Percentiles rank a stretch among this genome's conserved stretches.
phyloP scores from a whole-genome alignment of 2,113 vertebrate genomes.

The Pipra filicauda region DNA sequence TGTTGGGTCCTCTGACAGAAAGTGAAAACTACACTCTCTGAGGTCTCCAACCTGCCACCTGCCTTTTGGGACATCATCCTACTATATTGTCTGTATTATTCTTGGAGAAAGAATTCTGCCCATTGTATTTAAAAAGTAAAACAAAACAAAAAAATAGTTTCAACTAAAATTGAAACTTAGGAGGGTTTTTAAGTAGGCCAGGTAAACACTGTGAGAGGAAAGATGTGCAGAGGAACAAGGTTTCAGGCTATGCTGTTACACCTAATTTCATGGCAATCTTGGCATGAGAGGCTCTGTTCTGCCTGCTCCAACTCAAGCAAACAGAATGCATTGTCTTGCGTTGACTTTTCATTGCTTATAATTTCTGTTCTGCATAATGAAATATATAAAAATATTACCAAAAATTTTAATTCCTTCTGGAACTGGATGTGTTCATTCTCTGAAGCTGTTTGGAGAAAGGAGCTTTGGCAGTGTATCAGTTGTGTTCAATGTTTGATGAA shows the following conservation, averaged over 20 bases:
- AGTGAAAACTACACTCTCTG: background rate
- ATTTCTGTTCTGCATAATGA: slow-evolving; percentile 61
- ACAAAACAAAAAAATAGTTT: background rate
- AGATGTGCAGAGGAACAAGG: slow-evolving; percentile 42
- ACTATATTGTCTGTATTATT: background rate
- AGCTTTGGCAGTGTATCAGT: background rate
- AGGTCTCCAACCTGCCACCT: background rate
- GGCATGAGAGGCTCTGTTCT: slow-evolving; percentile 50
- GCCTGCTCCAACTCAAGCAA: slow-evolving; percentile 6
- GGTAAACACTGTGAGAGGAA: slow-evolving; percentile 44
- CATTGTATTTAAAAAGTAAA: slow-evolving; percentile 33
- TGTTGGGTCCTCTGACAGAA: background rate
- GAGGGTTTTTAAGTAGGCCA: slow-evolving; percentile 36
- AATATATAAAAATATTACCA: slow-evolving; percentile 51
- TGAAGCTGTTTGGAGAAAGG: background rate
- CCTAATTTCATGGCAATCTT: slow-evolving; percentile 19
- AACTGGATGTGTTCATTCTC: slow-evolving; percentile 17
- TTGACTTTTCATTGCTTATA: slow-evolving; percentile 59
- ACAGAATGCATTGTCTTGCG: slow-evolving; percentile 62
- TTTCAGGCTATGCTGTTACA: slow-evolving; percentile 34
- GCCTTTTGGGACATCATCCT: fast-evolving
- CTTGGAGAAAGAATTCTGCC: background rate
- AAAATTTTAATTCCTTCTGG: slow-evolving; percentile 37
- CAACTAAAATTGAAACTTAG: background rate
- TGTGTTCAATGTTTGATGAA: background rate